These are phyloP conservation scores for Pipistrellus nathusii DNA, from an alignment of 2,797 vertebrate species.

Conservation along the genomic window DNA sequence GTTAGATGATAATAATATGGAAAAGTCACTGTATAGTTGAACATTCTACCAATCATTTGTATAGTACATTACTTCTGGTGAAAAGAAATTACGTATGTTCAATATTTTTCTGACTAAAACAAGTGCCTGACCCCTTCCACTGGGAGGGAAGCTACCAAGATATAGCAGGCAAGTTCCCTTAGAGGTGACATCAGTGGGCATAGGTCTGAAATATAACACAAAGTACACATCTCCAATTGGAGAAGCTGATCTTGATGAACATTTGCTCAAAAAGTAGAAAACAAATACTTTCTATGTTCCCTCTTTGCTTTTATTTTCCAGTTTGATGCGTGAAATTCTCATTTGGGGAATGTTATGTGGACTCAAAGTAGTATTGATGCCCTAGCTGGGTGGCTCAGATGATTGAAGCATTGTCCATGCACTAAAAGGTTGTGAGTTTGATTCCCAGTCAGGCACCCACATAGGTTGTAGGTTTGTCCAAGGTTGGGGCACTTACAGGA, in stretches of 20 bases:
- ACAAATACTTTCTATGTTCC: neutral
- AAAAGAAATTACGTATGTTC: slow-evolving; percentile 6
- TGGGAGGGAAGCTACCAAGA: neutral
- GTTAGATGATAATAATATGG: neutral
- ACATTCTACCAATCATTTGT: neutral
- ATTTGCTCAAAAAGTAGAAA: neutral
- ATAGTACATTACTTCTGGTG: neutral
- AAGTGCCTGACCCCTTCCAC: neutral
- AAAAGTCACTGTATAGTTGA: neutral
- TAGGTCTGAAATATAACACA: neutral
- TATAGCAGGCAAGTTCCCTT: neutral
- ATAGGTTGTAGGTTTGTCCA: neutral
- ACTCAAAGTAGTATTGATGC: neutral
- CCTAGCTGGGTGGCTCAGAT: neutral
- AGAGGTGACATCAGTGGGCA: neutral
- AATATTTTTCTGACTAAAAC: neutral
- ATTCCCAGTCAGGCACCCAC: neutral
- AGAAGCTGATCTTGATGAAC: neutral
- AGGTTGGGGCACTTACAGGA: neutral
- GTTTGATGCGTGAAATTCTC: neutral
- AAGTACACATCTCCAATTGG: neutral
- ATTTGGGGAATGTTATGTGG: neutral
- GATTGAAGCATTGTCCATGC: neutral
- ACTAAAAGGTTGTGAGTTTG: neutral
- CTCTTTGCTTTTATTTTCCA: neutral